A percentile compares a stretch with the other conserved stretches of the same genome.
Conservation (phyloP, 2,113 vertebrate species). For the Dicerorhinus sumatrensis region DNA sequence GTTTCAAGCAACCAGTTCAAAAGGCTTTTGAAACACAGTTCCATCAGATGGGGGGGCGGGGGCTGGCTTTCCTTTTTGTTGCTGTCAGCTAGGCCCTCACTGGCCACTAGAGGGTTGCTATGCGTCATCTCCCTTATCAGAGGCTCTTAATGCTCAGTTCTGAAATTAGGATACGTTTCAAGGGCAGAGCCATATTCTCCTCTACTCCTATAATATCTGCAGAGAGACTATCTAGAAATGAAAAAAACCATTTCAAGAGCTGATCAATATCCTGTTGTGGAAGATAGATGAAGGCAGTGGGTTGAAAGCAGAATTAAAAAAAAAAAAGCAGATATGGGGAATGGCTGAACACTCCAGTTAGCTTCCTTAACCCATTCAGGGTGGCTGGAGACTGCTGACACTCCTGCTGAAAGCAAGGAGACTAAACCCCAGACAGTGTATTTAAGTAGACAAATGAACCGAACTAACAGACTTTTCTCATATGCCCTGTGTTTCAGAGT, state of each 20-base stretch:
- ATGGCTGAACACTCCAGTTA: neutral
- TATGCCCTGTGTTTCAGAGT: neutral
- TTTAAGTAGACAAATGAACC: neutral
- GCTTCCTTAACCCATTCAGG: neutral
- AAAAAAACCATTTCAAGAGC: slow-evolving; percentile 49
- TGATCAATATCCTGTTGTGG: slow-evolving; percentile 58
- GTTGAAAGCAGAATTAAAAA: slow-evolving; percentile 32
- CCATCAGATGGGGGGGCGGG: neutral
- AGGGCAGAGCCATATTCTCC: neutral
- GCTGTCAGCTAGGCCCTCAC: neutral
- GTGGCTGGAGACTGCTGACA: neutral
- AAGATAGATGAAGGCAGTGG: slow-evolving; percentile 51
- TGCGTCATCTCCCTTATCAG: neutral
- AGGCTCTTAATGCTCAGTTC: neutral
- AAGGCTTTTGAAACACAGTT: neutral
- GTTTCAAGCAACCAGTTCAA: neutral
- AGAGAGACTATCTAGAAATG: slow-evolving; percentile 43
- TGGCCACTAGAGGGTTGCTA: neutral
- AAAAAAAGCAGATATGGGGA: neutral
- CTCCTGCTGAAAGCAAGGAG: neutral
- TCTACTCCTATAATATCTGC: neutral
- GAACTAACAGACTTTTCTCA: neutral
- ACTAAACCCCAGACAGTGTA: neutral
- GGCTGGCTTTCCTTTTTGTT: neutral
- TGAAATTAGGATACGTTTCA: slow-evolving; percentile 33